These are phyloP conservation scores for Drosophila seclusa DNA, from an alignment of 2,888 invertebrate species.

Conservation along the genomic window DNA sequence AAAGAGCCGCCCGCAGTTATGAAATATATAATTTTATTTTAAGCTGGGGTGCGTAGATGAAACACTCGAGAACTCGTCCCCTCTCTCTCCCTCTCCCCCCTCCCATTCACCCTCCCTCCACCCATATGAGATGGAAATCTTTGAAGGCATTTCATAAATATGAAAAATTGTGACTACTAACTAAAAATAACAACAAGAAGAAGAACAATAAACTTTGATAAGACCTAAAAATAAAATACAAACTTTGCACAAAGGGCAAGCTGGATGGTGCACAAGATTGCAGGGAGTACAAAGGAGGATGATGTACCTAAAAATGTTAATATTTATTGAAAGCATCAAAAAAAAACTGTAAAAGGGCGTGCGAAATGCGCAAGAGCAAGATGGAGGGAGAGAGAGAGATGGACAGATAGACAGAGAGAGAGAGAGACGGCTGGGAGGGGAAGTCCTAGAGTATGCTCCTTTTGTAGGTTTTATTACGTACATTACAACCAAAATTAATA, in stretches of 20 bases:
- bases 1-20: conserved; percentile 61
- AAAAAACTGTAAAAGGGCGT: conserved; percentile 47
- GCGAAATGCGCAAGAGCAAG: not conserved
- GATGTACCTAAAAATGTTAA: conserved; percentile 62
- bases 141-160: conserved; percentile 77
- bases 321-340: conserved; percentile 76
- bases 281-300: not conserved
- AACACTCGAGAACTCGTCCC: not conserved
- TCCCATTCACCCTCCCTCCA: not conserved
- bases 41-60: not conserved
- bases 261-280: conserved; percentile 15
- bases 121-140: conserved; percentile 75
- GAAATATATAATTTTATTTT: conserved; percentile 28
- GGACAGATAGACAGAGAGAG: not conserved
- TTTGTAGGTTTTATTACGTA: conserved; percentile 23
- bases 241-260: conserved; percentile 12
- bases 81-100: not conserved
- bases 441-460: not conserved
- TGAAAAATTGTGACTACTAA: conserved; percentile 73
- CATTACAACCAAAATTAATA: conserved; percentile 42
- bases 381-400: not conserved
- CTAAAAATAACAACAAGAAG: conserved; percentile 60
- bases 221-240: conserved; percentile 22
- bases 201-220: conserved; percentile 48
- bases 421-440: not conserved